Evolutionary conservation across 2,797 vertebrate species (phyloP).

Genomic region (Salmo trutta): DNA sequence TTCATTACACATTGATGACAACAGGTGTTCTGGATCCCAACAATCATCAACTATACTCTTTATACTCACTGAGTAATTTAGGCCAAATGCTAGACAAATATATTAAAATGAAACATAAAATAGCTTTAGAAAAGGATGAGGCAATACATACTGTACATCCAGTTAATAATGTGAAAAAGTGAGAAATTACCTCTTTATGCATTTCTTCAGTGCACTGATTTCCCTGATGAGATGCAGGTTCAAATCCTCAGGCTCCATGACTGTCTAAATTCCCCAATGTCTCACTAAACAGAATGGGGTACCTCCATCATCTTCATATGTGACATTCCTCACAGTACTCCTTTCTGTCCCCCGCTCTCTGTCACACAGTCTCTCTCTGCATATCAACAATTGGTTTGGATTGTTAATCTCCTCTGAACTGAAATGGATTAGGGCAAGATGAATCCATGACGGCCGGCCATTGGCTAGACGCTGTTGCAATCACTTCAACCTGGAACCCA

Average conservation of each 20-base stretch:
- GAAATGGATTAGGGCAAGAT: conserved; percentile 38
- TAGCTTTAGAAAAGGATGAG: neutral
- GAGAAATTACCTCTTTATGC: neutral
- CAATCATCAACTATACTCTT: neutral
- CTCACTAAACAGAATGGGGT: conserved; percentile 3
- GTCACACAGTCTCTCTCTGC: conserved; percentile 3
- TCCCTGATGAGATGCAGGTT: conserved; percentile 20
- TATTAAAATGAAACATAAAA: neutral
- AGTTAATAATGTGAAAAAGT: neutral
- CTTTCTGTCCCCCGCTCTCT: neutral
- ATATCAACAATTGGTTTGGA: conserved; percentile 19
- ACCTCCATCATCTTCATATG: neutral
- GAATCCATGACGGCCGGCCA: conserved; percentile 28
- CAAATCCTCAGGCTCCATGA: conserved; percentile 17
- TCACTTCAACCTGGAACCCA: conserved; percentile 30
- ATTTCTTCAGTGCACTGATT: neutral
- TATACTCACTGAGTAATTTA: neutral
- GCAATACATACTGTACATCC: neutral
- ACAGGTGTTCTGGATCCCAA: neutral
- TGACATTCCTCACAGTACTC: neutral
- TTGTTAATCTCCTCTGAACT: conserved; percentile 42
- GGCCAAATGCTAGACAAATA: neutral
- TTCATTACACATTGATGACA: neutral
- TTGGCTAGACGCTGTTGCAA: conserved; percentile 28
- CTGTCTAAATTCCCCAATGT: neutral